Evolutionary conservation across 2,113 vertebrate genomes (phyloP), one percentile per base, ranked within the genome.

Genomic region (Microcebus tavaratra): DNA sequence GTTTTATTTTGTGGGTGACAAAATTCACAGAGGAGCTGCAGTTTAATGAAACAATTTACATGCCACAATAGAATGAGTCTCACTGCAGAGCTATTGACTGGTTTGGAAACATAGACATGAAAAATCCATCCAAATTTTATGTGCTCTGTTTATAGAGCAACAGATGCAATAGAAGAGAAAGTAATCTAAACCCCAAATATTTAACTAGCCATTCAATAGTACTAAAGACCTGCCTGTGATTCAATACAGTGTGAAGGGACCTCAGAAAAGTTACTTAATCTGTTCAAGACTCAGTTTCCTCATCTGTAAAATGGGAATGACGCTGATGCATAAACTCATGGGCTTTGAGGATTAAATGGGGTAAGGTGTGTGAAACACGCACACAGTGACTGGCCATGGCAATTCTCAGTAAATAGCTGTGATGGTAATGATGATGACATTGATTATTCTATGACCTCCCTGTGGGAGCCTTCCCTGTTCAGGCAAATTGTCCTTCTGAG

Each of bases 31-130:
- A 88, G 59, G 21, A 91, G 31, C 86, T 93, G 50, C 50, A 80
- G 57, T 76, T 78, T 85, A 96, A 94, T 92, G 89, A 86, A 81
- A 95, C 25, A 8, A 48, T 95, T 95, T 67, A 27, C 21, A 83
- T 91, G 83, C 83, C 79, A 34, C 61, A 75, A 81, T 2, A 94
- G 88, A 84, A 63, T n/a, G 78, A 63, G 78, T 25, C 50, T 50
- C 31, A n/a, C 67, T 78, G 36, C 36, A 39, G 39, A 95, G 70
- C 68, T 79, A 21, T 76, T 59, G 65, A 82, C 8, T 42, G 82
- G 31, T 42, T 83, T n/a, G 55, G 70, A 93, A 97, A 88, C 18
- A 65, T 8, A 80, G 92, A 88, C 72, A n/a, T 36, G 94, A 88
- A 78, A 96, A 88, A 84, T 42, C 25, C 73, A 8, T 61, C 76